These are phyloP conservation scores for Tyrannus savana DNA, from an alignment of 2,113 vertebrate genomes.

Conservation along the genomic window DNA sequence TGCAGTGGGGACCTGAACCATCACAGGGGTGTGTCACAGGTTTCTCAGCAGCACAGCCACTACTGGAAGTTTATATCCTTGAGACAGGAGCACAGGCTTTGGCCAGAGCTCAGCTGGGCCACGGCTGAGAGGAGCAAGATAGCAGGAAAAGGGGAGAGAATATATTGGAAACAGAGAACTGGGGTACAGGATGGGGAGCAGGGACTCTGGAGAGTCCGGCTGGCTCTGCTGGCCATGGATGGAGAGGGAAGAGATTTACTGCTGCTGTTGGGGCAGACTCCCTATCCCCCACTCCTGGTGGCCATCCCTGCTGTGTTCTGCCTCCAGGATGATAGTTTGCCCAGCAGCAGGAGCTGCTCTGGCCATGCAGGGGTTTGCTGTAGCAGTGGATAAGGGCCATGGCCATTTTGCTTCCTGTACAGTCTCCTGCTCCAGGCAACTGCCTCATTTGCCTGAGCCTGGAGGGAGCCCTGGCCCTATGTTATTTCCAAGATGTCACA, in stretches of 20 bases:
- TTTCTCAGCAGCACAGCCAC: neutral
- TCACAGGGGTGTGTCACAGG: neutral
- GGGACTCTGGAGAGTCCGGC: neutral
- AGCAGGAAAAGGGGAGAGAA: neutral
- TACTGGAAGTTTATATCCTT: neutral
- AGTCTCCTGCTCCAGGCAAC: neutral
- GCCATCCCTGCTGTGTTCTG: accelerated
- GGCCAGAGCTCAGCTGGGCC: neutral
- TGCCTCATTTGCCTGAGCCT: neutral
- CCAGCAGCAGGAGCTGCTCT: neutral
- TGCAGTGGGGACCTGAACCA: accelerated
- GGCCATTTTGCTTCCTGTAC: accelerated
- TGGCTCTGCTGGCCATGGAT: neutral
- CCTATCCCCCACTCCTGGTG: neutral
- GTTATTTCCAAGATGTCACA: neutral
- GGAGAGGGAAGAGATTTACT: neutral
- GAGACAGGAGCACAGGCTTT: neutral
- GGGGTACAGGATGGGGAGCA: neutral
- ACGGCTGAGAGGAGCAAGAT: neutral
- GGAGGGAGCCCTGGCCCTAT: neutral
- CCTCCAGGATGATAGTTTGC: neutral
- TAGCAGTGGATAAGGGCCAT: neutral
- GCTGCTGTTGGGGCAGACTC: neutral
- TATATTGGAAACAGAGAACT: neutral
- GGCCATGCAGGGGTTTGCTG: neutral